A percentile compares a stretch with the other conserved stretches of the same genome.
Evolutionary conservation across 2,797 vertebrate genomes (phyloP).

Genomic region (Squalus acanthias): DNA sequence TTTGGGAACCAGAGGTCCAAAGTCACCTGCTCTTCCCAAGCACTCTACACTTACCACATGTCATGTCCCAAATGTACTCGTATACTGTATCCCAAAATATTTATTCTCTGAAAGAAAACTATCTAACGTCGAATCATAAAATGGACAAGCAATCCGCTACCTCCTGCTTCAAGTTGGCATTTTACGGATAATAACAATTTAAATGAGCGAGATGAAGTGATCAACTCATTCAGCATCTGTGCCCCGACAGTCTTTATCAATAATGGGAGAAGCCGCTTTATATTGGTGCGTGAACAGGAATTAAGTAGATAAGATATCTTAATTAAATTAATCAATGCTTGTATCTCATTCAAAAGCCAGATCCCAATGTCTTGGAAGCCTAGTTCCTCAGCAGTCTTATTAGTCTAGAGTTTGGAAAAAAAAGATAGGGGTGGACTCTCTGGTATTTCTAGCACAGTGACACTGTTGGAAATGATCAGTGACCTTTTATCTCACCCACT

Average conservation of each 20-base stretch:
- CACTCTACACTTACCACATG: not conserved
- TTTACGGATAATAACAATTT: not conserved
- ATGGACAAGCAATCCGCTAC: not conserved
- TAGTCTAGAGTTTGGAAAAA: not conserved
- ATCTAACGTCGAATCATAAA: not conserved
- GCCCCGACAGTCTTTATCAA: not conserved
- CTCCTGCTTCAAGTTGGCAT: not conserved
- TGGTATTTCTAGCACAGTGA: not conserved
- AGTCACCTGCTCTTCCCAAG: not conserved
- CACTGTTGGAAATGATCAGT: not conserved
- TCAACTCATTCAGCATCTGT: not conserved
- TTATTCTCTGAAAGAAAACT: not conserved
- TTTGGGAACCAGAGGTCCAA: not conserved
- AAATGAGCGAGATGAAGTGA: not conserved
- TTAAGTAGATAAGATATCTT: not conserved
- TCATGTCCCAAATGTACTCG: not conserved
- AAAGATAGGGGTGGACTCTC: not conserved
- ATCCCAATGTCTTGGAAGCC: not conserved
- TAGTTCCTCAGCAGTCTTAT: not conserved
- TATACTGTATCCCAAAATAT: not conserved
- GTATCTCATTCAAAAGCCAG: not conserved
- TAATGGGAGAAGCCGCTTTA: not conserved
- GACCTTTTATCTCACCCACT: no score
- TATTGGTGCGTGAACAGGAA: not conserved
- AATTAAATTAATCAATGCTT: not conserved